These are phyloP conservation scores for Valencia hispanica DNA, from an alignment of 2,797 vertebrate genomes.

Conservation along the genomic window DNA sequence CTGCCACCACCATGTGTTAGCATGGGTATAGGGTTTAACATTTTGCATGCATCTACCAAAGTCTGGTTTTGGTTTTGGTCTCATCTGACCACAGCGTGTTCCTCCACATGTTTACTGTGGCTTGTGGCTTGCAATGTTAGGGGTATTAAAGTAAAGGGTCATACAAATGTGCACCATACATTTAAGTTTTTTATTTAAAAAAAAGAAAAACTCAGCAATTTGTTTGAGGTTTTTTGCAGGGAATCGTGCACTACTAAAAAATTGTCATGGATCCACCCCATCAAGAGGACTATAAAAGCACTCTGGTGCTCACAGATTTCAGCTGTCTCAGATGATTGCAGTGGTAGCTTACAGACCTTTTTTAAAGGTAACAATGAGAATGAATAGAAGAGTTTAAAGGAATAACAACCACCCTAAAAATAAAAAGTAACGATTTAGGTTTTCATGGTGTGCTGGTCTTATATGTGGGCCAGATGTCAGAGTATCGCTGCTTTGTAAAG, in stretches of 20 bases:
- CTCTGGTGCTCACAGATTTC: neutral
- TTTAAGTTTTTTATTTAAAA: no score
- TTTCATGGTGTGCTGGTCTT: constrained; percentile 2
- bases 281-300: neutral
- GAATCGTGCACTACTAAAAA: neutral
- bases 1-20: neutral
- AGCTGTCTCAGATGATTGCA: neutral
- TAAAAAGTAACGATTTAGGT: neutral
- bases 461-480: constrained; percentile 46
- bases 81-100: neutral
- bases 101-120: no score
- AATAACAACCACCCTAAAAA: neutral
- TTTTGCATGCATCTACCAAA: neutral
- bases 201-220: neutral
- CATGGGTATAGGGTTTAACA: neutral
- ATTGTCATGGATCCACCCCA: neutral
- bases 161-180: no score
- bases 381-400: neutral
- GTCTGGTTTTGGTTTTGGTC: neutral
- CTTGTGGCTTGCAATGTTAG: no score
- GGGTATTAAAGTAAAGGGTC: no score
- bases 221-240: neutral
- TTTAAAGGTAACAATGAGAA: neutral
- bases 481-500: constrained; percentile 37
- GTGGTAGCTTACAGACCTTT: neutral